A percentile compares a stretch with the other conserved stretches of the same genome.
phyloP scores from a whole-genome alignment of 1,140 invertebrate species.

The Drosophila watanabei region DNA sequence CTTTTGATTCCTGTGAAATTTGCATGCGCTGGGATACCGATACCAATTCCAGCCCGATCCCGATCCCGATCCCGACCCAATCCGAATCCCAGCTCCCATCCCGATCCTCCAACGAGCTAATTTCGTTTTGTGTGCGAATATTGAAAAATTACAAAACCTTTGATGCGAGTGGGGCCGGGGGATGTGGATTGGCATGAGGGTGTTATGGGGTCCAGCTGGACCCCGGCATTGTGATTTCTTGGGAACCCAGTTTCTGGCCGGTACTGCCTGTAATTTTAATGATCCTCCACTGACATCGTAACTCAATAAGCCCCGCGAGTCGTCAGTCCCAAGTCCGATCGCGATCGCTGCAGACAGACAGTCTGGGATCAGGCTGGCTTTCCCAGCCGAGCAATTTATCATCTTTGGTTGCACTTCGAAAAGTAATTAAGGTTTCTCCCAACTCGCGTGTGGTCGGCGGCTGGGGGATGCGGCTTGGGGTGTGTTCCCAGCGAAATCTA shows the following conservation, averaged over 20 bases:
- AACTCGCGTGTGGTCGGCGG: conserved; percentile 66
- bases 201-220: conserved; percentile 30
- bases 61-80: conserved; percentile 38
- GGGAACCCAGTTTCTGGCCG: conserved; percentile 59
- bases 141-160: conserved; percentile 79
- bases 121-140: conserved; percentile 74
- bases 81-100: conserved; percentile 25
- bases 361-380: conserved; percentile 69
- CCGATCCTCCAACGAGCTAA: conserved; percentile 64
- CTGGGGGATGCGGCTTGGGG: conserved; percentile 26
- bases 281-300: conserved; percentile 69
- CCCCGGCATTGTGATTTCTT: conserved; percentile 48
- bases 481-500: conserved; percentile 47
- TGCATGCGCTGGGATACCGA: conserved; percentile 60
- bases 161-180: conserved; percentile 22
- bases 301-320: conserved; percentile 60
- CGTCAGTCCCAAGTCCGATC: conserved; percentile 33
- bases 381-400: conserved; percentile 66
- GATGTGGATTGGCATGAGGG: background rate
- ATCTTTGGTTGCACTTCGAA: conserved; percentile 74
- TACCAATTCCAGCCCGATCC: conserved; percentile 35
- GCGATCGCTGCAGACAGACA: conserved; percentile 73
- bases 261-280: conserved; percentile 78
- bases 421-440: conserved; percentile 76
- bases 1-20: conserved; percentile 83